Conservation (phyloP, 1,140 invertebrate genomes). For the Leptopilina boulardi region DNA sequence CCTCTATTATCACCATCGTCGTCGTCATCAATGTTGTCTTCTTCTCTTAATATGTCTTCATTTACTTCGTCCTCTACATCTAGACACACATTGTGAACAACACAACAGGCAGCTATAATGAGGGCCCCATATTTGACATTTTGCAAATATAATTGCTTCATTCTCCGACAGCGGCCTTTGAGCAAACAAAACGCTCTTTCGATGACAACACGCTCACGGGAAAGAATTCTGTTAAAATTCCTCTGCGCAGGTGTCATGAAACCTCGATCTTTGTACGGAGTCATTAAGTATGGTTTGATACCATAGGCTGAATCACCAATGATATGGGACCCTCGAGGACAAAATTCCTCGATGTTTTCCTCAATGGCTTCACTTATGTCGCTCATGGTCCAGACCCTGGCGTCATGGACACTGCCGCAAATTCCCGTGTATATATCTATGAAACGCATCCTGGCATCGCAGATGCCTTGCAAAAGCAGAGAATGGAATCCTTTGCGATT, state of each 20-base stretch:
- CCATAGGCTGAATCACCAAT: conserved; percentile 68
- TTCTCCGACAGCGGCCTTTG: too few species aligned
- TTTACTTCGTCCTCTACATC: too few species aligned
- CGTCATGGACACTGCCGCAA: not conserved
- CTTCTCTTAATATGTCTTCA: too few species aligned
- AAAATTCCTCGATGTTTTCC: not conserved
- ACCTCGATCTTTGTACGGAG: conserved; percentile 61
- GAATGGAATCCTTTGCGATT: conserved; percentile 37
- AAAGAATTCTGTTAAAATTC: conserved; percentile 52
- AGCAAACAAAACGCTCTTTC: too few species aligned
- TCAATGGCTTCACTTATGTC: not conserved
- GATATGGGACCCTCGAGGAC: not conserved
- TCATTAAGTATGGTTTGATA: conserved; percentile 55
- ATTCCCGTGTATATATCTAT: conserved; percentile 41
- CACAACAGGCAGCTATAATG: too few species aligned
- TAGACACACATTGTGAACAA: too few species aligned
- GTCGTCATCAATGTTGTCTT: too few species aligned
- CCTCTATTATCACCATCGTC: too few species aligned
- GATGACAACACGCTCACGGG: too few species aligned
- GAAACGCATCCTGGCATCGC: conserved; percentile 47
- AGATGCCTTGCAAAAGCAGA: conserved; percentile 42
- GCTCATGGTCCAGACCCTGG: not conserved
- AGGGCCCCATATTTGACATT: too few species aligned
- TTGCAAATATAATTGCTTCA: too few species aligned
- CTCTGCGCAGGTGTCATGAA: conserved; percentile 55